Evolutionary conservation across 2,888 invertebrate species (phyloP), one percentile per base, ranked within the genome.

Genomic region (Diaprepes abbreviatus): DNA sequence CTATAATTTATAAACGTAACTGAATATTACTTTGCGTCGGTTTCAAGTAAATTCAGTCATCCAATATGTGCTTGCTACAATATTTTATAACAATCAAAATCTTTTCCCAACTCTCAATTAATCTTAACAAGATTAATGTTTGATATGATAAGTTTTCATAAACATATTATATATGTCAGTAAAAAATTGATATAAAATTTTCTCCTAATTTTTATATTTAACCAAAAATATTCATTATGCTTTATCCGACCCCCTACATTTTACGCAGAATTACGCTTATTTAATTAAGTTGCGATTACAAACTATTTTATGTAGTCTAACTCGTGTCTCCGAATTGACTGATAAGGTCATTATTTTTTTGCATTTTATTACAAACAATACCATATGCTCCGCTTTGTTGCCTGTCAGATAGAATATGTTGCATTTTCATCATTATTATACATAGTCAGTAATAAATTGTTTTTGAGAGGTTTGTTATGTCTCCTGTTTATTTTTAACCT

Each of bases 341-440:
- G 48, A 50, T 50, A 50, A 50, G 16, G 14, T 28, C 21, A 45
- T 10, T 45, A 28, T 14, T 50, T 9, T 28, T 50, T 14, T 50
- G 48, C 48, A 50, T 12, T 50, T 14, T 28, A 50, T 28, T n/a
- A 16, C 28, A 50, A 50, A 50, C 28, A 50, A 50, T 2, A 28
- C 48, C 48, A 50, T 50, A 28, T 50, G 48, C 48, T 28, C 14
- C 28, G 10, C 21, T 50, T 24, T 28, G 28, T 50, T 31, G 48
- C 48, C 24, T 50, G 28, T 50, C 48, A 50, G 0, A 28, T n/a
- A 28, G 10, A 14, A 50, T 24, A 31, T 1, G 28, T 24, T 50
- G 48, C 28, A 50, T 28, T 9, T 28, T 33, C 10, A 33, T 33
- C 33, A 9, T 33, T 33, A 5, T 10, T 33, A 9, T 10, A 33